Evolutionary conservation across 2,797 vertebrate species (phyloP), one percentile per base, ranked within the genome.

Genomic region (Pseudochirops corinnae): DNA sequence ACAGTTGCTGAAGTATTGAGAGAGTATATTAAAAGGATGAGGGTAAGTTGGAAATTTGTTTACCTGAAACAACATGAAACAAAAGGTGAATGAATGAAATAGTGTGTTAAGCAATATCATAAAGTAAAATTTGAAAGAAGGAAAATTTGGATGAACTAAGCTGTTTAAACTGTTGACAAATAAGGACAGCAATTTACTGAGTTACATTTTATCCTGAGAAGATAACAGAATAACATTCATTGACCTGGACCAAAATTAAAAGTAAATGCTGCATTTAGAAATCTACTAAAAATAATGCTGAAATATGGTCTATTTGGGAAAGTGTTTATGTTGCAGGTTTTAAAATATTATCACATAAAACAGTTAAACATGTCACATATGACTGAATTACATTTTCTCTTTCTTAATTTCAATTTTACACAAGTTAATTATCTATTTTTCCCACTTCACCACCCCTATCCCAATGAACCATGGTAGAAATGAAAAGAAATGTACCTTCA

Each of bases 1-100:
- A 99, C 98, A 94, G 99, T 99, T 0, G 99, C 99, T 1, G 95
- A 97, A 74, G 99, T 98, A 97, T 98, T 99, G 98, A 99, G 99
- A 3, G 94, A 96, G 6, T 98, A 99, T 97, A 97, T 99, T 98
- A 96, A 98, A 92, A 98, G 96, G 74, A 99, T 99, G 99, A 97
- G 99, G 99, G 99, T 99, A 98, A 99, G 98, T 93, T 96, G 5
- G 92, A 26, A 29, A 0, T 92, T 97, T 95, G n/a, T 95, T 11
- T 6, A 4, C 26, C 18, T 92, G 90, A 50, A 91, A 13, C 0
- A 92, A 12, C 67, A 33, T 93, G 6, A 74, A 74, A 74, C 16
- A 74, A 39, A 74, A 74, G 18, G 39, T 74, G 67, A 74, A 74
- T 74, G 1, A 24, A 39, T 39, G 33, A 13, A n/a, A 31, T 2